Evolutionary conservation across 2,888 invertebrate genomes (phyloP), one percentile per base, ranked within the genome.

Genomic region (Polydesmus complanatus): DNA sequence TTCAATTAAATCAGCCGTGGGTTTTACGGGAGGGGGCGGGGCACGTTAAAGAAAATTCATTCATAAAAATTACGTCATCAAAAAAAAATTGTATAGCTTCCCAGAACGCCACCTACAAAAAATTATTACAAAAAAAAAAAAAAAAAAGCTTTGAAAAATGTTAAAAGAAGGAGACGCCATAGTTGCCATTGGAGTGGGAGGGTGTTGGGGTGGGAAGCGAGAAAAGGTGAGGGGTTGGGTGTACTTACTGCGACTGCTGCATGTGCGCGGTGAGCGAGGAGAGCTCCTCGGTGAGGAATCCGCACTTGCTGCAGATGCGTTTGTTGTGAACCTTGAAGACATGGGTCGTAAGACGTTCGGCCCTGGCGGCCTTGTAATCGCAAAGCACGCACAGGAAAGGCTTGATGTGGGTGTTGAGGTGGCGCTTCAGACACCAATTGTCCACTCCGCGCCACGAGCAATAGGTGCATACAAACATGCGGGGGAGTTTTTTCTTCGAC

Each of bases 361-460:
- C 88, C 68, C 92, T 81, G 61, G 92, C 92, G 62, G 92, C 92
- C 78, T 91, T 92, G 77, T 92, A 93, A 74, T 92, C 91, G 77
- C 92, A 93, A 60, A 92, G 79, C 68, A 85, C 83, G 74, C 92
- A 93, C 61, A 88, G 85, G 74, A 88, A 93, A 53, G 91, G 91
- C 76, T 92, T 92, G 72, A 91, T 81, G 74, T 93, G 92, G 47
- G 91, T 92, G 77, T 92, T 92, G 69, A 92, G 81, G 73, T 93
- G 92, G 54, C 92, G 81, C 74, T 92, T 91, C 63, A 92, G 78
- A 70, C 91, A 91, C 92, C 92, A 93, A 73, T 91, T 91, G 76
- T 92, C 92, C 61, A 88, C 89, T 23, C 92, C 92, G 49, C 88
- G 86, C 91, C 91, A 92, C 23, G 90, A 81, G 75, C 92, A 93